Evolutionary conservation across 2,888 invertebrate genomes (phyloP), one percentile per base, ranked within the genome.

Genomic region (Clostera curtula): DNA sequence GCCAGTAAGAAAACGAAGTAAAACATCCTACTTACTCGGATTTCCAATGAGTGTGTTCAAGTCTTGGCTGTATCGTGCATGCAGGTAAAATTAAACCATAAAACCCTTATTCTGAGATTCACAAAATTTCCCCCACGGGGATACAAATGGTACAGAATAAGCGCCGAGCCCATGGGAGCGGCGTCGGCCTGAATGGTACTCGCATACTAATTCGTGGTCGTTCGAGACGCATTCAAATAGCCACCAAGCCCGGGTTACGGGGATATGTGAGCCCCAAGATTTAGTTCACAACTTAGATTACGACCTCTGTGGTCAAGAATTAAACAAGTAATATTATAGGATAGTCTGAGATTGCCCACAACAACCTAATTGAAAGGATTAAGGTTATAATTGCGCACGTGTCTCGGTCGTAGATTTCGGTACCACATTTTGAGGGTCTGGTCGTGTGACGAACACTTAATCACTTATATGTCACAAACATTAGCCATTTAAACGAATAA

Each of bases 281-380:
- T 79, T 80, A 80, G 75, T 80, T 76, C 75, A 79, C 74, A 77
- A 80, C 80, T 80, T 71, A 80, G 79, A 82, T 82, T 82, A 79
- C 67, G 56, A 47, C 49, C 46, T 55, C 65, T 67, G 75, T 75
- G 82, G 82, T 82, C 82, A 82, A 82, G 77, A 80, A 75, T 80
- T 79, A 82, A 76, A 74, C 75, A 73, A 75, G 69, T 72, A 67
- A 69, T 67, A 60, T 71, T 66, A 71, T 68, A 60, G 64, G 46
- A 49, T 54, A 60, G 66, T 68, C 59, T 70, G 71, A 60, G 65
- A 53, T 50, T 45, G 54, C 49, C 61, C 47, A 40, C 43, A 57
- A 57, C 59, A 43, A 54, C 50, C 45, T 56, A 60, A 64, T 67
- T 62, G 51, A 56, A 59, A 57, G 53, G 53, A 50, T 61, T 65